Percentiles rank a stretch among this genome's conserved stretches.
phyloP scores from a whole-genome alignment of 2,797 vertebrate genomes.

The Odontamblyopus rebecca region DNA sequence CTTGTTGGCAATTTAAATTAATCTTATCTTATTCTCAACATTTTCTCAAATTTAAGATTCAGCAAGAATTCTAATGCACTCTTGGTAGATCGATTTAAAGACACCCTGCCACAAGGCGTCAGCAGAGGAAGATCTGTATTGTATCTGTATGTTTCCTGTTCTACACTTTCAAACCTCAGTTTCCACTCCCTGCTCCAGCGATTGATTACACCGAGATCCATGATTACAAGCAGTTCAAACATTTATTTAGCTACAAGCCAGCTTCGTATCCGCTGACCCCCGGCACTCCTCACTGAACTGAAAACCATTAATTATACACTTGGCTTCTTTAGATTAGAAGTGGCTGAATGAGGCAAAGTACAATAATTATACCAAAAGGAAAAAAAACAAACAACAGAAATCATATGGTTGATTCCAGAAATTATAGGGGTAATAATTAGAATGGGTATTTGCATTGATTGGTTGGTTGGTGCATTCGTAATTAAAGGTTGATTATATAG shows the following conservation, averaged over 20 bases:
- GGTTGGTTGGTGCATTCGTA: neutral
- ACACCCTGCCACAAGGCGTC: neutral
- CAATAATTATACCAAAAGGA: neutral
- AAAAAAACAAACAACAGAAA: neutral
- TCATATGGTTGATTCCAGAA: neutral
- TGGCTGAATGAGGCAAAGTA: neutral
- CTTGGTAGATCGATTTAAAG: neutral
- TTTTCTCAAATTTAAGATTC: neutral
- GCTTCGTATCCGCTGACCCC: neutral
- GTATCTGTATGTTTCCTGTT: neutral
- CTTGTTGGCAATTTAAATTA: neutral
- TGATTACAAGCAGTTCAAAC: conserved; percentile 2
- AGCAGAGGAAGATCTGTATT: neutral
- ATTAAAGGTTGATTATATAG: too few species aligned
- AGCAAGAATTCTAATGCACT: neutral
- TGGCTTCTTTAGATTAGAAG: conserved; percentile 6
- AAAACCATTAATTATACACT: conserved; percentile 10
- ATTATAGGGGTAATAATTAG: neutral
- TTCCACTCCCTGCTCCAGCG: conserved; percentile 2
- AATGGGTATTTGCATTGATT: neutral
- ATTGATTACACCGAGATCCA: neutral
- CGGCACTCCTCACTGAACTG: neutral
- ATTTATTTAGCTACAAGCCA: neutral
- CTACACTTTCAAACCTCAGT: neutral
- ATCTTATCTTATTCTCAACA: neutral